These are phyloP conservation scores for Amphimedon queenslandica DNA, from an alignment of 37 sponge, comb jelly and placozoan genomes.

Conservation along the genomic window DNA sequence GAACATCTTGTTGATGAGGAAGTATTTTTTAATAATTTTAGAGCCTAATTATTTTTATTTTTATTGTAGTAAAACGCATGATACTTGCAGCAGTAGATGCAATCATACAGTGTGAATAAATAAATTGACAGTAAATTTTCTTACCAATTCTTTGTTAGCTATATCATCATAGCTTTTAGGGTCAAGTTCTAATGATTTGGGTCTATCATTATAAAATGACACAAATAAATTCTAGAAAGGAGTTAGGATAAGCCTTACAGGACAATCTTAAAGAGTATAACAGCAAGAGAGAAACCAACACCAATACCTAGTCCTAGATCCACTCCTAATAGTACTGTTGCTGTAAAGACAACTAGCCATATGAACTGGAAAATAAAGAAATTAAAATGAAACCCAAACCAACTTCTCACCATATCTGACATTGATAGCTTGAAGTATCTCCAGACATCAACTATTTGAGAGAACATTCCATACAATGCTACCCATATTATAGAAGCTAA, in stretches of 20 bases:
- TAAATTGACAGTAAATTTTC: no score
- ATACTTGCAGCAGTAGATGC: no score
- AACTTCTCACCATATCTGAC: constrained; percentile 44
- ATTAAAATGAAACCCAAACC: background rate
- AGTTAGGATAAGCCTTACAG: constrained; percentile 9
- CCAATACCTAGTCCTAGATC: constrained; percentile 22
- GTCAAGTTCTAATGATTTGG: constrained; percentile 29
- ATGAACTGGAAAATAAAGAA: background rate
- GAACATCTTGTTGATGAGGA: background rate
- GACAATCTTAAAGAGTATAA: constrained; percentile 10
- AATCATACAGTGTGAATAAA: background rate
- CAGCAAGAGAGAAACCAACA: constrained; percentile 20
- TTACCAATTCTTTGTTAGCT: no score
- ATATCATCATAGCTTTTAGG: constrained; percentile 36
- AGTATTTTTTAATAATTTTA: no score
- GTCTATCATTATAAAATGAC: constrained; percentile 12
- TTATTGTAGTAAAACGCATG: no score
- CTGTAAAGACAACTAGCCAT: constrained; percentile 16
- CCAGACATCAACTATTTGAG: constrained; percentile 61
- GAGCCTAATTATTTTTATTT: no score
- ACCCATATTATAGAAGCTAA: constrained; percentile 75
- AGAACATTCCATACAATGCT: constrained; percentile 83
- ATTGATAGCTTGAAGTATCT: constrained; percentile 62
- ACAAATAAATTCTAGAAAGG: background rate
- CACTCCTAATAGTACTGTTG: constrained; percentile 23